These are phyloP conservation scores for Desoria tigrina DNA, from an alignment of 2,888 invertebrate genomes.

Conservation along the genomic window DNA sequence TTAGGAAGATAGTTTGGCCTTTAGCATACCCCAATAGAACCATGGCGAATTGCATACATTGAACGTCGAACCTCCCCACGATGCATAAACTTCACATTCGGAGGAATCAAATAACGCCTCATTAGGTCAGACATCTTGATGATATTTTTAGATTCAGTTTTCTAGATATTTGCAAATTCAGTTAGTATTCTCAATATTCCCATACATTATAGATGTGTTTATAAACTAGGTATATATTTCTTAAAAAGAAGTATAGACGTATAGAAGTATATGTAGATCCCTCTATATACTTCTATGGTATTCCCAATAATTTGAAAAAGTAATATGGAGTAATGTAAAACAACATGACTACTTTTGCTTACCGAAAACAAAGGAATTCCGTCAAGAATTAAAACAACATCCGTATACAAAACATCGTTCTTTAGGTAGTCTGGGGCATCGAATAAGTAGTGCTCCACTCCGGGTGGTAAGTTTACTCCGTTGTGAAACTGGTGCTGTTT, in stretches of 20 bases:
- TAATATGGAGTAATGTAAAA: slow-evolving; percentile 36
- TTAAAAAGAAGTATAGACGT: no score
- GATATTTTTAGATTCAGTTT: slow-evolving; percentile 42
- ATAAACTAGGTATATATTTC: no score
- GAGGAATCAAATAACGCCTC: slow-evolving; percentile 45
- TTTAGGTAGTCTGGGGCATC: slow-evolving; percentile 41
- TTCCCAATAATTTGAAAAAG: neutral
- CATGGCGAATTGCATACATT: slow-evolving; percentile 46
- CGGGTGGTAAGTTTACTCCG: slow-evolving; percentile 33
- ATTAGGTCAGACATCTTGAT: slow-evolving; percentile 42
- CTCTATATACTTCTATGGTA: neutral
- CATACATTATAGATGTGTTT: no score
- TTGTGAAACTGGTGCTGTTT: slow-evolving; percentile 25
- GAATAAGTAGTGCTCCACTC: slow-evolving; percentile 24
- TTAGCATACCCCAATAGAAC: slow-evolving; percentile 48
- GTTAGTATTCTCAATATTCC: no score
- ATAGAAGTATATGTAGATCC: no score
- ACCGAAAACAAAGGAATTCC: slow-evolving; percentile 45
- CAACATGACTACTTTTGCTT: slow-evolving; percentile 21
- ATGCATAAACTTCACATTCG: slow-evolving; percentile 41
- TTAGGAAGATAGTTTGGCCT: no score
- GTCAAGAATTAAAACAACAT: slow-evolving; percentile 42
- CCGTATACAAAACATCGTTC: slow-evolving; percentile 46
- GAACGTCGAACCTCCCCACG: slow-evolving; percentile 49
- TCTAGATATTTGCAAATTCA: slow-evolving; percentile 23